Conservation (phyloP, 2,888 invertebrate species). For the Phortica magna region DNA sequence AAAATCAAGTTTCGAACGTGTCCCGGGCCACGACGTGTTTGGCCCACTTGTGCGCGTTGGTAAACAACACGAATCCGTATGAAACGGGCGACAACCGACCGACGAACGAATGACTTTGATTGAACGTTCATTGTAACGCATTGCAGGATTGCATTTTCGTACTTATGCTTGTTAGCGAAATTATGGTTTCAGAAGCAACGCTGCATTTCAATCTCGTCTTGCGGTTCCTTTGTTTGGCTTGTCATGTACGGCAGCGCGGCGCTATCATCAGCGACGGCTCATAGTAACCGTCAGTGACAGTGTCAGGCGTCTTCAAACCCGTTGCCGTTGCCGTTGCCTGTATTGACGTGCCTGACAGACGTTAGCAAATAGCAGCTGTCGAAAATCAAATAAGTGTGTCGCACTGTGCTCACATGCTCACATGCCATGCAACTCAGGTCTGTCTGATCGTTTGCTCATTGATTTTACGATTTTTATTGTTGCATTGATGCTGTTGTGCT, state of each 20-base stretch:
- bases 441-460: neutral
- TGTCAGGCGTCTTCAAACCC: neutral
- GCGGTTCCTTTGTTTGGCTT: neutral
- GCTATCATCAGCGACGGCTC: neutral
- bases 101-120: neutral
- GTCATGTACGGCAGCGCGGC: neutral
- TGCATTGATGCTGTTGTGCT: neutral
- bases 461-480: slow-evolving; percentile 12
- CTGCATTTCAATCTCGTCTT: neutral
- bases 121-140: neutral
- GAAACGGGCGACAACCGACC: neutral
- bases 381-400: slow-evolving; percentile 12
- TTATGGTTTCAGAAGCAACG: slow-evolving; percentile 17
- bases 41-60: slow-evolving; percentile 5
- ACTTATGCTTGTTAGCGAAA: slow-evolving; percentile 11
- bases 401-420: neutral
- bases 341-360: neutral
- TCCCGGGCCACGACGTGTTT: neutral
- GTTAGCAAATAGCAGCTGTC: slow-evolving; percentile 16
- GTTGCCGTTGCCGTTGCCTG: neutral
- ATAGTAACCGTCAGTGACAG: neutral
- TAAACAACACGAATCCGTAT: slow-evolving; percentile 4
- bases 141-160: neutral
- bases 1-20: slow-evolving; percentile 33
- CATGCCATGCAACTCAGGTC: neutral